A percentile compares a stretch with the other conserved stretches of the same genome.
Evolutionary conservation across 2,797 vertebrate species (phyloP).

Genomic region (Mycteria americana): DNA sequence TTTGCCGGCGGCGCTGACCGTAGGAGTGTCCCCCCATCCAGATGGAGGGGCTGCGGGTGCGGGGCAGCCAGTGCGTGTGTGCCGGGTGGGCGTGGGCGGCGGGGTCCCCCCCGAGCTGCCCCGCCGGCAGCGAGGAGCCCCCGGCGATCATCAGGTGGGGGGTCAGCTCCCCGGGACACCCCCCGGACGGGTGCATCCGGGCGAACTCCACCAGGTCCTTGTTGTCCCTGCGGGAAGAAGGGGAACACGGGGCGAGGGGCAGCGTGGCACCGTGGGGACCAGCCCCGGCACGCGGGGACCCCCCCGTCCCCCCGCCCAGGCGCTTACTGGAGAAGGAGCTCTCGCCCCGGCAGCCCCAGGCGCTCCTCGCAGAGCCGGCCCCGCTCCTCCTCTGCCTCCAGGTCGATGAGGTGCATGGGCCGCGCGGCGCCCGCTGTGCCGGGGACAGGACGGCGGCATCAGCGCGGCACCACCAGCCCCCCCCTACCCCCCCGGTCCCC

Average conservation of each 20-base stretch:
- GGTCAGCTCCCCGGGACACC: slow-evolving; percentile 90
- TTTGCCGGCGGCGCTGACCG: slow-evolving; percentile 71
- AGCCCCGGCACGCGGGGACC: too few species aligned
- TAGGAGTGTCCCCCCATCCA: slow-evolving; percentile 98
- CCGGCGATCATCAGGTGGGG: slow-evolving; percentile 91
- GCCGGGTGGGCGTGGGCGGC: slow-evolving; percentile 86
- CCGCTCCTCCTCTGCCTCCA: slow-evolving; percentile 86
- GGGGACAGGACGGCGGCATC: background rate
- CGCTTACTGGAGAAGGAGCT: slow-evolving; percentile 88
- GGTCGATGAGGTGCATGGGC: slow-evolving; percentile 83
- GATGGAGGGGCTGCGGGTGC: slow-evolving; percentile 93
- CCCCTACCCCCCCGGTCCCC: fast-evolving
- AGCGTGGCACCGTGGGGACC: background rate
- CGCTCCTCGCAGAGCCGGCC: slow-evolving; percentile 88
- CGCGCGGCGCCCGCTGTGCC: slow-evolving; percentile 72
- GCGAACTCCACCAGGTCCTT: slow-evolving; percentile 94
- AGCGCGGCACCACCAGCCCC: slow-evolving; percentile 6
- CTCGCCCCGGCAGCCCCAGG: slow-evolving; percentile 85
- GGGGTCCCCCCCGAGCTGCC: slow-evolving; percentile 87
- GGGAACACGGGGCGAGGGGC: fast-evolving
- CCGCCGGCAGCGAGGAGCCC: slow-evolving; percentile 85
- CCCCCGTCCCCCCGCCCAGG: fast-evolving
- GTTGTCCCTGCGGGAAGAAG: slow-evolving; percentile 79
- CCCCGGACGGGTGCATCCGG: slow-evolving; percentile 88
- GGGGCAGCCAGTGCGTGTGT: slow-evolving; percentile 94